Evolutionary conservation across 2,113 vertebrate species (phyloP).

Genomic region (Emydocephalus ijimae): DNA sequence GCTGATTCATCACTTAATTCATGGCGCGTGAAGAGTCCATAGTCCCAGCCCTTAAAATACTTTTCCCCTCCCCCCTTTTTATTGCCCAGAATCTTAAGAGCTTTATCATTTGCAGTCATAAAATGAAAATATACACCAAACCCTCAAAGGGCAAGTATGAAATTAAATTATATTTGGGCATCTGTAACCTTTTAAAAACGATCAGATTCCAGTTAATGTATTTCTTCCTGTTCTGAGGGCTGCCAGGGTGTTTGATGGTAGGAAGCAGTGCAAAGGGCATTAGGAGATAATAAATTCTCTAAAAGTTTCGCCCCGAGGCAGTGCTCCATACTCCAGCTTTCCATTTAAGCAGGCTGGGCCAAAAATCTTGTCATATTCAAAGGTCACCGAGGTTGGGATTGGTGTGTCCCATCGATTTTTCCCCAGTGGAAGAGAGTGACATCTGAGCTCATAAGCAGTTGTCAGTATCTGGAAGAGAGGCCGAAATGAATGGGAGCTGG

Average conservation of each 20-base stretch:
- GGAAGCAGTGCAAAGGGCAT: slow-evolving; percentile 79
- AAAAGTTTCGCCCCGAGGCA: slow-evolving; percentile 77
- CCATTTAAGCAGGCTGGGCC: slow-evolving; percentile 76
- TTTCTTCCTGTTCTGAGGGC: slow-evolving; percentile 82
- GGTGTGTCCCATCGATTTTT: slow-evolving; percentile 75
- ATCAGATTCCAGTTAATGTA: slow-evolving; percentile 84
- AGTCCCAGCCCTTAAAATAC: slow-evolving; percentile 76
- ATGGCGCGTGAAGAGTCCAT: slow-evolving; percentile 66
- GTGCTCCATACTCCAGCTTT: slow-evolving; percentile 71
- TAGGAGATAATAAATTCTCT: slow-evolving; percentile 83
- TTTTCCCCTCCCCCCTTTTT: slow-evolving; percentile 62
- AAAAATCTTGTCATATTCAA: slow-evolving; percentile 83
- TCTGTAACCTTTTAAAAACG: slow-evolving; percentile 82
- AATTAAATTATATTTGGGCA: slow-evolving; percentile 87
- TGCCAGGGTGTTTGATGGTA: slow-evolving; percentile 80
- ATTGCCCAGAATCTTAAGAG: slow-evolving; percentile 81
- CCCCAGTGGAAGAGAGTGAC: slow-evolving; percentile 69
- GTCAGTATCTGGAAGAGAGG: slow-evolving; percentile 63
- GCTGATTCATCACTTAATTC: slow-evolving; percentile 69
- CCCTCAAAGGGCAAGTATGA: slow-evolving; percentile 85
- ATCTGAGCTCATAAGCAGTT: slow-evolving; percentile 70
- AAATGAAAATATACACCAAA: slow-evolving; percentile 86
- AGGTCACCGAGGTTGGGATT: slow-evolving; percentile 77
- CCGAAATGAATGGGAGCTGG: slow-evolving; percentile 20
- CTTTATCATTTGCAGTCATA: slow-evolving; percentile 85